phyloP scores from a whole-genome alignment of 2,888 invertebrate species.

The Stegophylla sp. region DNA sequence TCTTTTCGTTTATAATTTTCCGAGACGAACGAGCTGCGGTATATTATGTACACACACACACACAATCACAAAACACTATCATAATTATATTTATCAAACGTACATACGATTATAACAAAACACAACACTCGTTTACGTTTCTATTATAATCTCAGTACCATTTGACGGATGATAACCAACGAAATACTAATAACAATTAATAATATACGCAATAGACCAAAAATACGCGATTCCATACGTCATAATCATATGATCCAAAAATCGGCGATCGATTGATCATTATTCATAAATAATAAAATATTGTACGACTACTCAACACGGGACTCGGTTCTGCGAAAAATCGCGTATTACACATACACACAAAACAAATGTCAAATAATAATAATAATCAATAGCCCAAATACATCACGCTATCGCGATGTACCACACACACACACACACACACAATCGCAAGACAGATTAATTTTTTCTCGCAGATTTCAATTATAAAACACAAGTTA shows the following conservation, averaged over 20 bases:
- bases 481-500: constrained; percentile 17
- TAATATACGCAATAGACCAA: constrained; percentile 22
- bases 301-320: too few relatives aligned
- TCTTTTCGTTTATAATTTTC: constrained; percentile 28
- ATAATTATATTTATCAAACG: too few relatives aligned
- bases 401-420: constrained; percentile 34
- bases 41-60: constrained; percentile 23
- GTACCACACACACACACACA: constrained; percentile 34
- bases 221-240: constrained; percentile 34
- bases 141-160: constrained; percentile 34
- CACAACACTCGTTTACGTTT: background rate
- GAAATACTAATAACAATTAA: background rate
- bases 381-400: constrained; percentile 46
- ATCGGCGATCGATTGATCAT: background rate
- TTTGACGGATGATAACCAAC: constrained; percentile 44
- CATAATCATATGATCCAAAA: background rate
- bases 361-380: constrained; percentile 3
- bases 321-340: background rate
- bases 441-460: background rate
- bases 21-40: constrained; percentile 41
- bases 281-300: too few relatives aligned
- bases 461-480: constrained; percentile 23
- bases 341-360: constrained; percentile 53
- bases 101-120: background rate
- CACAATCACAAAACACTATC: background rate